Base-by-base conservation (phyloP, 1,140 invertebrate genomes). In the Panonychus citri region DNA sequence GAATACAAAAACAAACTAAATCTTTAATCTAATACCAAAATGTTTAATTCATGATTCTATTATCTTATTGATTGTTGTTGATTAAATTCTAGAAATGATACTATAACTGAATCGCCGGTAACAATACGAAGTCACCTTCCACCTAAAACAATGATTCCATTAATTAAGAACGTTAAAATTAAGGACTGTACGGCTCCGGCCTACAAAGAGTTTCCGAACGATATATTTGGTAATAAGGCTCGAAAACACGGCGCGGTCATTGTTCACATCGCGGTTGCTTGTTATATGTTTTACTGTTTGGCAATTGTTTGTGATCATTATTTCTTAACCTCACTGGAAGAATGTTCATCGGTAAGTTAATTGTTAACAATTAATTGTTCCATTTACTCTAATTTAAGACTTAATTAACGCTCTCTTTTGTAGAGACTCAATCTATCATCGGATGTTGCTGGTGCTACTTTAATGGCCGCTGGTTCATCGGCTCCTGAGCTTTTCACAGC, bases 211-310 rank as follows among this genome's bases (percentile, higher is more conserved):
- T 66, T 66, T 56, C 64, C 64, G n/a, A 59, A 62, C 0, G 64
- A 66, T 58, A 53, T 66, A 19, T 71, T 71, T 56, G 66, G 61
- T 3, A 60, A 64, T 25, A 53, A 60, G 4, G 62, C 65, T 24
- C 61, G 70, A 34, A 57, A 62, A 26, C 64, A 64, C 24, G 70
- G 70, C 25, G 67, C 64, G 42, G 62, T 71, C 40, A 55, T 71
- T 34, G 53, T 71, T 5, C 70, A 71, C 55, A 58, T 70, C 19
- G 26, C 65, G 4, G 60, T 71, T 1, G 66, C 69, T 13, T 63
- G 69, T 42, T 71, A 71, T 64, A 70, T 71, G 70, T 71, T 69
- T 59, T 68, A 64, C 28, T 61, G 61, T 28, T 57, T 68, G n/a
- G 67, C 67, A 3, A 59, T 68, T 27, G 67, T 68, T 19, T 68